phyloP scores from a whole-genome alignment of 2,888 invertebrate genomes.

The Hydrotaea diabolus region DNA sequence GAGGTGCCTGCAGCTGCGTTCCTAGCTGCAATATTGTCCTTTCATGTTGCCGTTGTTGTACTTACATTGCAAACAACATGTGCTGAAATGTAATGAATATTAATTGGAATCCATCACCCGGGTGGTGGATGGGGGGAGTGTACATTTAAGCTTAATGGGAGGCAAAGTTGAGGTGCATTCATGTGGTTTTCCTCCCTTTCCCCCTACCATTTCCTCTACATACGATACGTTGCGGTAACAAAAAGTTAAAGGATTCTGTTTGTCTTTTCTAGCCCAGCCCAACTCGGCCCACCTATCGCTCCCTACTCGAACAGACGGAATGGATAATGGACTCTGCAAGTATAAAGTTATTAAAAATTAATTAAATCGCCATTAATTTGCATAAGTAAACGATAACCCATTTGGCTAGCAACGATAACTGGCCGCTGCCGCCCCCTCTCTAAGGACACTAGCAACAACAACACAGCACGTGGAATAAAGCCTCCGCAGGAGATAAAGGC shows the following conservation, averaged over 20 bases:
- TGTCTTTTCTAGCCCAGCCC: no score
- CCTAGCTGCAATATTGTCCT: no score
- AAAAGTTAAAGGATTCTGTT: background rate
- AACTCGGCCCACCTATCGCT: no score
- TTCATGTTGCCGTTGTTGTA: no score
- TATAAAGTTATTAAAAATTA: conserved; percentile 49
- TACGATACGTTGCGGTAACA: background rate
- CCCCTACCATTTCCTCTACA: no score
- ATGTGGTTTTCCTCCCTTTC: background rate
- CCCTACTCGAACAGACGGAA: background rate
- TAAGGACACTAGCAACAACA: background rate
- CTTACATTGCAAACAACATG: no score
- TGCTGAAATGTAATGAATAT: background rate
- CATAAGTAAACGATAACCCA: conserved; percentile 51
- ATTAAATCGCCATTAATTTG: conserved; percentile 47
- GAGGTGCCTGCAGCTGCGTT: no score
- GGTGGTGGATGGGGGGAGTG: background rate
- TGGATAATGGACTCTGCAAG: background rate
- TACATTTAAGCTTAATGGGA: background rate
- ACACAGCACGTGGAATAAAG: no score
- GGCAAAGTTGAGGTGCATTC: background rate
- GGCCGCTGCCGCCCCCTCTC: background rate
- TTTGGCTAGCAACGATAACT: no score
- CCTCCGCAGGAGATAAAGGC: background rate
- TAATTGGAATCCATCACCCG: background rate